phyloP scores from a whole-genome alignment of 1,140 invertebrate species.

The Leptinotarsa lineolata region DNA sequence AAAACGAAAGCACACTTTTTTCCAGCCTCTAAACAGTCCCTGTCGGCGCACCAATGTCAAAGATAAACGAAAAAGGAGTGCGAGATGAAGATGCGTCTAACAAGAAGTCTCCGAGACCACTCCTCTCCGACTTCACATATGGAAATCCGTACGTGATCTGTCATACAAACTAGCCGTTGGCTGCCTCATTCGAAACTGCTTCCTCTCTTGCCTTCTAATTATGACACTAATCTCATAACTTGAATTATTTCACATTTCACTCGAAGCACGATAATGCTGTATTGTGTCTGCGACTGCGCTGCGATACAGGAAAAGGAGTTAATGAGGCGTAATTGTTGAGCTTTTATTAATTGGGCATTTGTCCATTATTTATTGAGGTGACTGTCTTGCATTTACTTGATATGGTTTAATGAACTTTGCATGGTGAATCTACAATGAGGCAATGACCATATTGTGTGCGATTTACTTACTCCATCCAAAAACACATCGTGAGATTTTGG shows the following conservation, averaged over 20 bases:
- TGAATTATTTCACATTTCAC: constrained; percentile 23
- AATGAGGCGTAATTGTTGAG: neutral
- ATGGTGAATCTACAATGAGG: too few relatives aligned
- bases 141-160: constrained; percentile 30
- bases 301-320: neutral
- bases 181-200: constrained; percentile 23
- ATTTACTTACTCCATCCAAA: too few relatives aligned
- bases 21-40: neutral
- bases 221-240: constrained; percentile 29
- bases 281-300: constrained; percentile 12
- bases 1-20: neutral
- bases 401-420: too few relatives aligned
- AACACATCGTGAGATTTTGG: too few relatives aligned
- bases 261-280: neutral
- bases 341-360: neutral
- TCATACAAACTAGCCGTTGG: constrained; percentile 17
- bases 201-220: constrained; percentile 24
- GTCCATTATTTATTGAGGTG: too few relatives aligned
- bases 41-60: neutral
- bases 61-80: constrained; percentile 11
- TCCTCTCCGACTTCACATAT: constrained; percentile 26
- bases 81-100: constrained; percentile 18
- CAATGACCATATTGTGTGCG: too few relatives aligned
- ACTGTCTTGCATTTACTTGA: too few relatives aligned
- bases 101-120: constrained; percentile 17